Evolutionary conservation across 2,113 vertebrate genomes (phyloP).

Genomic region (Chamaetylas fuelleborni): DNA sequence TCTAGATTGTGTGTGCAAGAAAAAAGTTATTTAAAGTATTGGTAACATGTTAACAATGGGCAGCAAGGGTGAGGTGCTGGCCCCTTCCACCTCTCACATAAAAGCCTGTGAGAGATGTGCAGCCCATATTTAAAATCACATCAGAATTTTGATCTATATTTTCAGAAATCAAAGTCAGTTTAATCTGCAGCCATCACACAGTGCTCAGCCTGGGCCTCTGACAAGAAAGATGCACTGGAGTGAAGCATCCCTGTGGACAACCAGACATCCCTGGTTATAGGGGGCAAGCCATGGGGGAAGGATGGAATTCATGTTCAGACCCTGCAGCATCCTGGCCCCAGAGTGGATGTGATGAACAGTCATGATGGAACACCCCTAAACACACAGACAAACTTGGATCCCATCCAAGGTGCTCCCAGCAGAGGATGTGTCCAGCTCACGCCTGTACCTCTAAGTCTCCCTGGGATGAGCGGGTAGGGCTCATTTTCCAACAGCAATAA

Average conservation of each 20-base stretch:
- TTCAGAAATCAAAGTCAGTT: not conserved
- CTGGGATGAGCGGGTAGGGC: not conserved
- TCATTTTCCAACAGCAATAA: not conserved
- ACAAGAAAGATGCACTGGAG: not conserved
- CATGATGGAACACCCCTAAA: not conserved
- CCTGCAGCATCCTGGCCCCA: rapidly evolving
- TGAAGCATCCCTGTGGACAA: not conserved
- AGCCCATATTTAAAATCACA: not conserved
- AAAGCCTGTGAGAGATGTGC: not conserved
- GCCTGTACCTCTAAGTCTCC: not conserved
- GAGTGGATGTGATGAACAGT: rapidly evolving
- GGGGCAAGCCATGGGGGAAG: not conserved
- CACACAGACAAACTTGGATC: not conserved
- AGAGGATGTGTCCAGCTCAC: rapidly evolving
- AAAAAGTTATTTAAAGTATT: not conserved
- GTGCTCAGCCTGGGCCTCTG: not conserved
- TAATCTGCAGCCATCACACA: not conserved
- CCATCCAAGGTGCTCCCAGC: not conserved
- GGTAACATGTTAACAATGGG: rapidly evolving
- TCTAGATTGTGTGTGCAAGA: not conserved
- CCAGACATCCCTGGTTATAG: not conserved
- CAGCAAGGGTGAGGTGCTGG: not conserved
- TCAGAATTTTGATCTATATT: not conserved
- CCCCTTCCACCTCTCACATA: not conserved
- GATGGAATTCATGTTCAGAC: not conserved